phyloP scores from a whole-genome alignment of 2,888 invertebrate species.

The Acrocyrtus sp. region DNA sequence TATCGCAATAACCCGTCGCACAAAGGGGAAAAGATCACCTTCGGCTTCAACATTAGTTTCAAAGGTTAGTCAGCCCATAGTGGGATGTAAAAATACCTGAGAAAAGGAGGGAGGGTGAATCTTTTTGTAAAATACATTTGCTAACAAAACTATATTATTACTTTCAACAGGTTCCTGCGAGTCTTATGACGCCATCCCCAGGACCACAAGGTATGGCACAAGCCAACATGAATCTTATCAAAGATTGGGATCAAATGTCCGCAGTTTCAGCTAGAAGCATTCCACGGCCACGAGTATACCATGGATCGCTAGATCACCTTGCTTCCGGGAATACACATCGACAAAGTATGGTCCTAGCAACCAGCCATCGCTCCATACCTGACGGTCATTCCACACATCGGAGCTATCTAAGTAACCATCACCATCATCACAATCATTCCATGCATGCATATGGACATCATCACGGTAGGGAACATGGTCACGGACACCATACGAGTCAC shows the following conservation, averaged over 20 bases:
- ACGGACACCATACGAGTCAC: conserved; percentile 6
- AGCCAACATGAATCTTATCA: conserved; percentile 59
- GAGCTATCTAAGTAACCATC: conserved; percentile 60
- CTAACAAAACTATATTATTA: too few species aligned
- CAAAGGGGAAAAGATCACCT: conserved; percentile 50
- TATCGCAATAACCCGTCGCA: conserved; percentile 83
- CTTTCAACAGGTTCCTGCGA: conserved; percentile 40
- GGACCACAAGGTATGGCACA: conserved; percentile 57
- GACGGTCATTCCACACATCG: conserved; percentile 61
- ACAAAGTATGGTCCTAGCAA: conserved; percentile 43
- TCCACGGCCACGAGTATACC: conserved; percentile 85
- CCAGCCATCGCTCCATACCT: conserved; percentile 55
- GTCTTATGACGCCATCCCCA: conserved; percentile 58
- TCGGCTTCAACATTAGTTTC: conserved; percentile 56
- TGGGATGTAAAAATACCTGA: too few species aligned
- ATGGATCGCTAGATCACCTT: conserved; percentile 55
- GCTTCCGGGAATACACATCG: conserved; percentile 32
- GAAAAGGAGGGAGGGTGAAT: too few species aligned
- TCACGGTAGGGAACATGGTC: conserved; percentile 9
- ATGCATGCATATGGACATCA: conserved; percentile 50
- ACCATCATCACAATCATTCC: conserved; percentile 62
- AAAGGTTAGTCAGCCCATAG: conserved; percentile 61
- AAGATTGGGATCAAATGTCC: conserved; percentile 88
- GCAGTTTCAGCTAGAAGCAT: conserved; percentile 91
- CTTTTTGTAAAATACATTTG: not conserved